phyloP scores from a whole-genome alignment of 2,797 vertebrate species.

The Sebastolobus alascanus region DNA sequence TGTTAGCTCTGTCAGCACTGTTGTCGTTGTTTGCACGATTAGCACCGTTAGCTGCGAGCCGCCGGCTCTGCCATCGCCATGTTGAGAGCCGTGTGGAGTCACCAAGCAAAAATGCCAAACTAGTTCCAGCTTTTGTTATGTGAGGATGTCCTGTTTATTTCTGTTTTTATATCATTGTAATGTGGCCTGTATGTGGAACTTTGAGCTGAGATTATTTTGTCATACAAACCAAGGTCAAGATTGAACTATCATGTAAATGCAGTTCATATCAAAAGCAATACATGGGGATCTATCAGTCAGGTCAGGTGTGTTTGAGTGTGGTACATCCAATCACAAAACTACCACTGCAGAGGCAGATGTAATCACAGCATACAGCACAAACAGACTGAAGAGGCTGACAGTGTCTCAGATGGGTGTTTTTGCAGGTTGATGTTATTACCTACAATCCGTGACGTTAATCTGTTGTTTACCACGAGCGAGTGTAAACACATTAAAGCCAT shows the following conservation, averaged over 20 bases:
- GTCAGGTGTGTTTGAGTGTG: background rate
- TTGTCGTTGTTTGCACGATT: background rate
- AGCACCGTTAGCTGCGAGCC: background rate
- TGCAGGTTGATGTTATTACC: constrained; percentile 25
- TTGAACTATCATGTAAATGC: background rate
- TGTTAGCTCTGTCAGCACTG: background rate
- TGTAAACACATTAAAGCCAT: constrained; percentile 56
- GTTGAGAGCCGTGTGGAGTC: background rate
- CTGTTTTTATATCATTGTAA: background rate
- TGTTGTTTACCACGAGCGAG: constrained; percentile 52
- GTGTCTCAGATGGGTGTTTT: constrained; percentile 12
- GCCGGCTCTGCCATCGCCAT: background rate
- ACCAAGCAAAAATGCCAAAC: background rate
- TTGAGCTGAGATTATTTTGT: background rate
- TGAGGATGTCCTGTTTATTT: background rate
- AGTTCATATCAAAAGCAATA: background rate
- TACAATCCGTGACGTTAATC: constrained; percentile 51
- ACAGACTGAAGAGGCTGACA: constrained; percentile 15
- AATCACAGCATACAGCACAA: constrained; percentile 9
- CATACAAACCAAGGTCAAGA: background rate
- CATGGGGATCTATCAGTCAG: background rate
- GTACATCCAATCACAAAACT: constrained; percentile 8
- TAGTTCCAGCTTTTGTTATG: background rate
- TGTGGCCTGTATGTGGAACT: background rate
- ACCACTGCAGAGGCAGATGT: constrained; percentile 8